phyloP scores from a whole-genome alignment of 2,888 invertebrate species.

The Hermaeophaga mercurialis region DNA sequence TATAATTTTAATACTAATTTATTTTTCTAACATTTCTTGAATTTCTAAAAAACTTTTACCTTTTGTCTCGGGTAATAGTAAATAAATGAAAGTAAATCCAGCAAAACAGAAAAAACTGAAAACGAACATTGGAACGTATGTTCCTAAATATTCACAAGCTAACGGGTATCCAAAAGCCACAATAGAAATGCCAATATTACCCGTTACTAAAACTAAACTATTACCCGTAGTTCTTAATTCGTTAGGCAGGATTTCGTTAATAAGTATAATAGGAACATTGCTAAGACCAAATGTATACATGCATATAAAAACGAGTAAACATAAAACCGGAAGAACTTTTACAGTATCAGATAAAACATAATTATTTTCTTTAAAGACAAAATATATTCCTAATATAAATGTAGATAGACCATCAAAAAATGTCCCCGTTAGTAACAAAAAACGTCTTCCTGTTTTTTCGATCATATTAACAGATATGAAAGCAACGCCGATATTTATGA shows the following conservation, averaged over 20 bases:
- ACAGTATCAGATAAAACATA: neutral
- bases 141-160: neutral
- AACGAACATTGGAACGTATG: slow-evolving; percentile 7
- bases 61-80: slow-evolving; percentile 34
- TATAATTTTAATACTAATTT: too few relatives aligned
- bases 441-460: slow-evolving; percentile 73
- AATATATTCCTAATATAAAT: slow-evolving; percentile 63
- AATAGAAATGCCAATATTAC: neutral
- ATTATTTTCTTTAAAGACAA: slow-evolving; percentile 55
- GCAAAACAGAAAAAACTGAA: slow-evolving; percentile 22
- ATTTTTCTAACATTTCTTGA: too few relatives aligned
- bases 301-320: neutral
- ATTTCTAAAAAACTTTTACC: slow-evolving; percentile 34
- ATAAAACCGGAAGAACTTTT: neutral
- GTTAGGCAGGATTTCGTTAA: slow-evolving; percentile 54
- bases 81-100: slow-evolving; percentile 23
- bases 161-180: neutral
- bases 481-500: slow-evolving; percentile 73
- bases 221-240: neutral
- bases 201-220: neutral
- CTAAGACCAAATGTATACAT: neutral
- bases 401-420: slow-evolving; percentile 67
- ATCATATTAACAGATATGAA: slow-evolving; percentile 73
- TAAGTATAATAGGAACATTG: neutral
- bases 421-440: slow-evolving; percentile 71